Percentiles rank a stretch among this genome's conserved stretches.
phyloP scores from a whole-genome alignment of 2,797 vertebrate genomes.

The Centropyge bicolor region DNA sequence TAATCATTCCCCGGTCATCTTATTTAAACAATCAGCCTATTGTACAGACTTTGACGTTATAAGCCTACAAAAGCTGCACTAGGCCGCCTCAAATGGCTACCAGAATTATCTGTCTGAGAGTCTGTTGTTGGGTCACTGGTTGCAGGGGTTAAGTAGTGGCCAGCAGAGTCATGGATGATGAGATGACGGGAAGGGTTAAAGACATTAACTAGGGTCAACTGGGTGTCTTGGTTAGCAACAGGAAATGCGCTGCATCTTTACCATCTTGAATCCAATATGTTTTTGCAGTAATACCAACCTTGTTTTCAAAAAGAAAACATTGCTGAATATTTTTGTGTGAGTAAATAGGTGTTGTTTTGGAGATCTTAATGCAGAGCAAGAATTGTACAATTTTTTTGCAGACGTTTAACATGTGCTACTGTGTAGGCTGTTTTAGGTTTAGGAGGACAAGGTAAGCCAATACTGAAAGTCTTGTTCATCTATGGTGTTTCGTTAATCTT shows the following conservation, averaged over 20 bases:
- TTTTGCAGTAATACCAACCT: neutral
- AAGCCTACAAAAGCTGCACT: conserved; percentile 51
- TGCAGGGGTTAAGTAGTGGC: conserved; percentile 51
- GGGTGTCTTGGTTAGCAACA: neutral
- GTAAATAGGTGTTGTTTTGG: neutral
- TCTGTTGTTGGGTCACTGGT: conserved; percentile 24
- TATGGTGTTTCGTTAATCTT: conserved; percentile 50
- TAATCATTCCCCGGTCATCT: conserved; percentile 57
- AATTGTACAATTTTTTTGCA: neutral
- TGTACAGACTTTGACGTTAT: conserved; percentile 58
- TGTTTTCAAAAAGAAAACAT: neutral
- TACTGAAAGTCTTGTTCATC: conserved; percentile 49
- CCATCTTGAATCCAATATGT: neutral
- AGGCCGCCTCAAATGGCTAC: conserved; percentile 44
- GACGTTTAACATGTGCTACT: neutral
- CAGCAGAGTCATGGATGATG: conserved; percentile 50
- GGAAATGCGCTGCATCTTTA: neutral
- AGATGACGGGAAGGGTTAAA: conserved; percentile 54
- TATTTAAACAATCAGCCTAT: conserved; percentile 62
- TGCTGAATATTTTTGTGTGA: neutral
- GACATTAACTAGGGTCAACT: conserved; percentile 25
- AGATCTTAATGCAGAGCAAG: neutral
- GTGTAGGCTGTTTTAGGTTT: conserved; percentile 20
- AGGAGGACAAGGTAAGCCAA: conserved; percentile 35
- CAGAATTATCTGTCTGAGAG: conserved; percentile 52